These are phyloP conservation scores for Oxycera nigricornis DNA, from an alignment of 2,888 invertebrate species.

Conservation along the genomic window DNA sequence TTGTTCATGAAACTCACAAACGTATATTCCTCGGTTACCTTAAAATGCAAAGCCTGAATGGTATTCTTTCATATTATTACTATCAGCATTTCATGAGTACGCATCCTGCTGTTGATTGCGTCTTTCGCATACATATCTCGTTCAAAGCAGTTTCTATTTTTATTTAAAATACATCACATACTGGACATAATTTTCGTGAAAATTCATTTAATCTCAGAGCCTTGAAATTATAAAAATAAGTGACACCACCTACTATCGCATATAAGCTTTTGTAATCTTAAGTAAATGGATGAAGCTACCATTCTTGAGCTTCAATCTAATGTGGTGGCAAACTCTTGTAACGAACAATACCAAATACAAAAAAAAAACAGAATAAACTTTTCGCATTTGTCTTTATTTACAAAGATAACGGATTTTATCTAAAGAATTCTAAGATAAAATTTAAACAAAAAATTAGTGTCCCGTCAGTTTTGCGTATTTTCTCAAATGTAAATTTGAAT, in stretches of 20 bases:
- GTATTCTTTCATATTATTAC: no score
- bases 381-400: neutral
- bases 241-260: neutral
- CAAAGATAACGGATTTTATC: constrained; percentile 8
- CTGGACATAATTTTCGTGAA: neutral
- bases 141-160: no score
- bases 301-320: neutral
- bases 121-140: no score
- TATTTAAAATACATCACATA: neutral
- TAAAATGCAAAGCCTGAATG: no score
- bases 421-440: neutral
- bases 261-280: neutral
- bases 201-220: neutral
- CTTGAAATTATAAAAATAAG: constrained; percentile 8
- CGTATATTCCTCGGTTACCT: no score
- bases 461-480: no score
- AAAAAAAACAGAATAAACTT: neutral
- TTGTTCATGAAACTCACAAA: no score
- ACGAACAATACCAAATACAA: neutral
- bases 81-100: no score
- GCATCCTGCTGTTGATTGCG: no score
- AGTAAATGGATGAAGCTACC: neutral
- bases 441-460: no score
- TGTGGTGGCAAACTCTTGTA: neutral
- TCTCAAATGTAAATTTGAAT: no score